phyloP scores from a whole-genome alignment of 2,888 invertebrate genomes.

The Patella depressa region DNA sequence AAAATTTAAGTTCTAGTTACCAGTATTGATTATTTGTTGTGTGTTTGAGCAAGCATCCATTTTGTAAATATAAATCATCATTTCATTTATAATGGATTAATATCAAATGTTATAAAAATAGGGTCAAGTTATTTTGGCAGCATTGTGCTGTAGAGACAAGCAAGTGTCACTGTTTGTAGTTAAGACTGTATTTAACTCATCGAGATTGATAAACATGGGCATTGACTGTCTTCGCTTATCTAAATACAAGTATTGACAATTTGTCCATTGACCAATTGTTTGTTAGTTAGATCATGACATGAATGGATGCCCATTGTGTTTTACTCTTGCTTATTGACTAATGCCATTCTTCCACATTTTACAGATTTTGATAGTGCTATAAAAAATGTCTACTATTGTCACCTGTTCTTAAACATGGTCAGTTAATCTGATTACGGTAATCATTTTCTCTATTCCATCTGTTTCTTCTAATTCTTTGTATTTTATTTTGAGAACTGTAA shows the following conservation, averaged over 20 bases:
- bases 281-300: conserved; percentile 2
- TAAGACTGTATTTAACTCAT: conserved; percentile 4
- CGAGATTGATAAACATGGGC: conserved; percentile 2
- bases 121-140: too few relatives aligned
- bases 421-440: background rate
- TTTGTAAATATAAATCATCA: too few relatives aligned
- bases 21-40: too few relatives aligned
- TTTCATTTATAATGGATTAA: too few relatives aligned
- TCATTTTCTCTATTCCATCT: too few relatives aligned
- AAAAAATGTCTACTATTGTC: conserved; percentile 4
- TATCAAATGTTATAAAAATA: too few relatives aligned
- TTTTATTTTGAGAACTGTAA: too few relatives aligned
- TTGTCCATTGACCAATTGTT: conserved; percentile 5
- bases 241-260: conserved; percentile 10
- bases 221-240: background rate
- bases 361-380: background rate
- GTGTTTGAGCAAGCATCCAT: too few relatives aligned
- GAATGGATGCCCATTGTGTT: background rate
- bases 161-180: conserved; percentile 1
- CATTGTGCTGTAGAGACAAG: background rate
- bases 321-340: background rate
- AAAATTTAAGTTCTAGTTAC: too few relatives aligned
- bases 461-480: too few relatives aligned
- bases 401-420: background rate
- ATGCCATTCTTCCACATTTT: background rate